These are phyloP conservation scores for Telenomus remus DNA, from an alignment of 1,140 invertebrate genomes.

Conservation along the genomic window DNA sequence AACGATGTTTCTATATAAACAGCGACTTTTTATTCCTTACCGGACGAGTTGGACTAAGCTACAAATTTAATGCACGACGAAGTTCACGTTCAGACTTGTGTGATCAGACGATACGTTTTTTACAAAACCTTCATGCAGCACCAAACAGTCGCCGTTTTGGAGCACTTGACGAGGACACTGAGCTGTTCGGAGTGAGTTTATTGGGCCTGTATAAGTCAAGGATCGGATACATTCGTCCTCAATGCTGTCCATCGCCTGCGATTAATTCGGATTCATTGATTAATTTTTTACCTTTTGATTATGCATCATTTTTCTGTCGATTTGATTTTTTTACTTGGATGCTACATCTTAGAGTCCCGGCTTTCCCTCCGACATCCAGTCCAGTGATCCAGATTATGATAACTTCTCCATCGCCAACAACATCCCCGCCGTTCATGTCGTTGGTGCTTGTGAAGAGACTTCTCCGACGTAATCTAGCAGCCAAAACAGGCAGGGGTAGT, in stretches of 20 bases:
- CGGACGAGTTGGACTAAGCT: no score
- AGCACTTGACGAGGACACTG: constrained; percentile 67
- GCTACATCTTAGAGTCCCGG: constrained; percentile 63
- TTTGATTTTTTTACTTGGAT: constrained; percentile 67
- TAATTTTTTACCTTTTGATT: no score
- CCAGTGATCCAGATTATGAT: constrained; percentile 71
- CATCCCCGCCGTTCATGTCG: constrained; percentile 41
- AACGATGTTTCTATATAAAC: constrained; percentile 60
- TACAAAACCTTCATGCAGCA: constrained; percentile 68
- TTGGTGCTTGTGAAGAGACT: constrained; percentile 34
- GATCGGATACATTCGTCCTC: constrained; percentile 65
- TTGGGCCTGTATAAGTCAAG: constrained; percentile 69
- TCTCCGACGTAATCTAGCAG: constrained; percentile 63
- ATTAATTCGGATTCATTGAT: not conserved
- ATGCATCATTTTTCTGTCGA: not conserved
- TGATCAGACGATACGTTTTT: constrained; percentile 65
- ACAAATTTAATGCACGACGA: constrained; percentile 65
- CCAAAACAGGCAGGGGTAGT: constrained; percentile 67
- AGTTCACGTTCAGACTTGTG: constrained; percentile 68
- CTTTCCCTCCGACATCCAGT: constrained; percentile 63
- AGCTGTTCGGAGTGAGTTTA: constrained; percentile 66
- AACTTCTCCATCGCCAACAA: constrained; percentile 57
- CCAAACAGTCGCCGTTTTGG: constrained; percentile 68
- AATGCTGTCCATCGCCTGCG: constrained; percentile 65
- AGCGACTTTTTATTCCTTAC: constrained; percentile 20